Conservation (phyloP, 2,797 vertebrate genomes). For the Sebastes oblongus region DNA sequence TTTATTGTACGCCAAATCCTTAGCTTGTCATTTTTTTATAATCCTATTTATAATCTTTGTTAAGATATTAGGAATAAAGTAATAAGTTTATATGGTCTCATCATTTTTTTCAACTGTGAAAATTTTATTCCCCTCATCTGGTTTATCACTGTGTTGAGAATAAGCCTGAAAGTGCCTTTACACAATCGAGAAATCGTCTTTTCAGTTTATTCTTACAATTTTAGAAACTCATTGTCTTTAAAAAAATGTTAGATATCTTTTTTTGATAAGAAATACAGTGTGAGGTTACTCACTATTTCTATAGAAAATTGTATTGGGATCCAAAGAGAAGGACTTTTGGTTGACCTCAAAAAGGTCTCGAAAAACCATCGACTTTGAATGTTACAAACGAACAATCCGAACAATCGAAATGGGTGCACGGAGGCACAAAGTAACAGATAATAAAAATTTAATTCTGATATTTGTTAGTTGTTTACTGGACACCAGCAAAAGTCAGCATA, state of each 20-base stretch:
- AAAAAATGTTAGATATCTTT: background rate
- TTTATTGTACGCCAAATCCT: background rate
- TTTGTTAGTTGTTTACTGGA: background rate
- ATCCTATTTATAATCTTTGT: background rate
- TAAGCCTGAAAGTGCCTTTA: conserved; percentile 71
- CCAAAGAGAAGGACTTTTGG: background rate
- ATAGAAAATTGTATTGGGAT: background rate
- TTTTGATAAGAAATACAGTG: background rate
- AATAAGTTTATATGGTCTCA: conserved; percentile 2
- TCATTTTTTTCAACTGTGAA: conserved; percentile 11
- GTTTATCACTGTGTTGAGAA: conserved; percentile 57
- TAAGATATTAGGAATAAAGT: background rate
- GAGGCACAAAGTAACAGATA: background rate
- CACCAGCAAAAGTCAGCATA: background rate
- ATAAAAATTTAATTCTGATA: background rate
- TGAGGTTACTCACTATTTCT: background rate
- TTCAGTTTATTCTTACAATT: background rate
- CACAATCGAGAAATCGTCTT: background rate
- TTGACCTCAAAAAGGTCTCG: background rate
- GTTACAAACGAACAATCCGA: too few relatives aligned
- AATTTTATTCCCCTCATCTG: conserved; percentile 52
- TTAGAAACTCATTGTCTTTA: background rate
- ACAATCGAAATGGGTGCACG: background rate
- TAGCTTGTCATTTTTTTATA: background rate
- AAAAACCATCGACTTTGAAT: too few relatives aligned